A percentile compares a stretch with the other conserved stretches of the same genome.
Evolutionary conservation across 2,888 invertebrate genomes (phyloP).

Genomic region (Temnothorax unifasciatus): DNA sequence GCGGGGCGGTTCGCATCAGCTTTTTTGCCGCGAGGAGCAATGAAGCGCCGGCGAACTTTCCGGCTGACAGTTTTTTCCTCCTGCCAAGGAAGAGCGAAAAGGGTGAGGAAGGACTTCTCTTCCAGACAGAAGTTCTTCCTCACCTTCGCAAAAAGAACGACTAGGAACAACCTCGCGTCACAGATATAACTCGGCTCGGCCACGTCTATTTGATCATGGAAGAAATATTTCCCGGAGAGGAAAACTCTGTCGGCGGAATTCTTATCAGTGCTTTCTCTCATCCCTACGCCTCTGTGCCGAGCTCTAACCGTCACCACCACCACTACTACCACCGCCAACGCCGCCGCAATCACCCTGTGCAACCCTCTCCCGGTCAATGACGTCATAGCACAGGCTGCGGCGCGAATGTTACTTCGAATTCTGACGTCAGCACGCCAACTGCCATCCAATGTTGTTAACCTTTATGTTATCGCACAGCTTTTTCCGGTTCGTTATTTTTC

Average conservation of each 20-base stretch:
- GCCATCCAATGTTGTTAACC: slow-evolving; percentile 30
- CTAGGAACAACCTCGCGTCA: background rate
- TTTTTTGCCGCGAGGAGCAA: slow-evolving; percentile 18
- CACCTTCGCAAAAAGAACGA: slow-evolving; percentile 15
- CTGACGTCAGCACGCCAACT: slow-evolving; percentile 78
- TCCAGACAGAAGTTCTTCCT: too few relatives aligned
- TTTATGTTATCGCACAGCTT: slow-evolving; percentile 7
- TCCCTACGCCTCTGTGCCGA: slow-evolving; percentile 68
- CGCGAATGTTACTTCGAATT: slow-evolving; percentile 74
- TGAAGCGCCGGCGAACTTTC: slow-evolving; percentile 13
- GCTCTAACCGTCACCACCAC: slow-evolving; percentile 15
- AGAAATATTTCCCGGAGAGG: slow-evolving; percentile 30
- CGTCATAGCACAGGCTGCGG: slow-evolving; percentile 79
- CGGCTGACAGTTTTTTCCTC: background rate
- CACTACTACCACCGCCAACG: slow-evolving; percentile 1
- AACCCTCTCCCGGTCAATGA: slow-evolving; percentile 70
- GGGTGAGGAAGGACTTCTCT: background rate
- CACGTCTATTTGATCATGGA: slow-evolving; percentile 14
- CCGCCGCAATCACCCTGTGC: slow-evolving; percentile 64
- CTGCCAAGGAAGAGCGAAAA: background rate
- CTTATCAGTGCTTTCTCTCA: slow-evolving; percentile 63
- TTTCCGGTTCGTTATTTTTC: slow-evolving; percentile 5
- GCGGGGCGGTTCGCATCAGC: background rate
- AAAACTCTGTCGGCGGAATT: slow-evolving; percentile 49
- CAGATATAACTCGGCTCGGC: slow-evolving; percentile 21